A percentile compares a stretch with the other conserved stretches of the same genome.
These are phyloP conservation scores for Unio pictorum DNA, from an alignment of 2,888 invertebrate genomes.

Conservation along the genomic window DNA sequence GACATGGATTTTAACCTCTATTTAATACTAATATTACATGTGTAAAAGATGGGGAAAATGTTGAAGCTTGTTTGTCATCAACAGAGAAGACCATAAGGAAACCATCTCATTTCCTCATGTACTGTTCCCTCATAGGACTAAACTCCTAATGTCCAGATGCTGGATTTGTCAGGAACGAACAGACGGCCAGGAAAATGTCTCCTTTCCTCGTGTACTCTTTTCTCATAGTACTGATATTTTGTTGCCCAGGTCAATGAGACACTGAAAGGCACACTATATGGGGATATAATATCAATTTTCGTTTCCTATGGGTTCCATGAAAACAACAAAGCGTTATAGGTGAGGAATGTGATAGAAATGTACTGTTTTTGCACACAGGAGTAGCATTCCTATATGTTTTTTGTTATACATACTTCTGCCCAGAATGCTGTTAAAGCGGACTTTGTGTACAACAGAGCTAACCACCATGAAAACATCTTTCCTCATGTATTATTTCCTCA, in stretches of 20 bases:
- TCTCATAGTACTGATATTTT: slow-evolving; percentile 94
- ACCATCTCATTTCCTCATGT: slow-evolving; percentile 76
- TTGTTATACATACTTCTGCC: slow-evolving; percentile 90
- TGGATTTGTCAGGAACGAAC: slow-evolving; percentile 88
- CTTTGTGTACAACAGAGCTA: slow-evolving; percentile 91
- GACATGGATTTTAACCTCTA: slow-evolving; percentile 74
- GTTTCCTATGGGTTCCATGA: too few relatives aligned
- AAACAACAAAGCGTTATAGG: too few relatives aligned
- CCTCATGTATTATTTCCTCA: too few relatives aligned
- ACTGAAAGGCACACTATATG: slow-evolving; percentile 75
- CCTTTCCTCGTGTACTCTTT: slow-evolving; percentile 75
- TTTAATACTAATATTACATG: slow-evolving; percentile 90
- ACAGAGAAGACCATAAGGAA: slow-evolving; percentile 93
- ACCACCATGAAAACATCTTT: slow-evolving; percentile 72
- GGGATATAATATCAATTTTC: too few relatives aligned
- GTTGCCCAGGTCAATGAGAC: slow-evolving; percentile 94
- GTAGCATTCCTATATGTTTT: slow-evolving; percentile 76
- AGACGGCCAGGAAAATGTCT: slow-evolving; percentile 92
- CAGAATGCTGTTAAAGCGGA: slow-evolving; percentile 91
- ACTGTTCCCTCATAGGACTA: too few relatives aligned
- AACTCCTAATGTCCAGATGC: slow-evolving; percentile 71
- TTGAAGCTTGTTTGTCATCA: slow-evolving; percentile 91
- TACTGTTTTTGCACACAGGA: too few relatives aligned
- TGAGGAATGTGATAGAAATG: too few relatives aligned
- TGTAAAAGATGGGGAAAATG: slow-evolving; percentile 88